phyloP scores from a whole-genome alignment of 1,140 invertebrate genomes.

The Oreohelix idahoensis region DNA sequence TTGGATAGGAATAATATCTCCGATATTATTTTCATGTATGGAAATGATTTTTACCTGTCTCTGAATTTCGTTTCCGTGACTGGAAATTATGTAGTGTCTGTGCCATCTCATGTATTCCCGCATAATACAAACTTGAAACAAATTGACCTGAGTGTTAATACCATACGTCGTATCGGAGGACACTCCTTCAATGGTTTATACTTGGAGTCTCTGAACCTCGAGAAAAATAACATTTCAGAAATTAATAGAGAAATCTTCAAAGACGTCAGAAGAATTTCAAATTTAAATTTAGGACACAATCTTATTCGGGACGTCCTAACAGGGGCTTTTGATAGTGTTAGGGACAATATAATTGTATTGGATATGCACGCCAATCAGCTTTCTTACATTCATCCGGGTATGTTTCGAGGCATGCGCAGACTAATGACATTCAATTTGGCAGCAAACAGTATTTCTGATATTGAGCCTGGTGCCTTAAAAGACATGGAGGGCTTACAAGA shows the following conservation, averaged over 20 bases:
- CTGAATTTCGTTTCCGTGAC: conserved; percentile 42
- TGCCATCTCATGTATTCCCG: conserved; percentile 45
- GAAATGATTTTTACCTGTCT: conserved; percentile 34
- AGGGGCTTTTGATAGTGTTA: conserved; percentile 53
- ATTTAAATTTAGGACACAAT: conserved; percentile 48
- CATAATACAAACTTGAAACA: conserved; percentile 37
- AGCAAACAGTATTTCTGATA: conserved; percentile 47
- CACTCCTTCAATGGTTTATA: conserved; percentile 43
- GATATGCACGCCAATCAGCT: conserved; percentile 45
- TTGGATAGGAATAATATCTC: conserved; percentile 47
- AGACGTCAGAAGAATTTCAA: conserved; percentile 36
- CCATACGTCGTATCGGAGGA: conserved; percentile 38
- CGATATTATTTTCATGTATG: conserved; percentile 30
- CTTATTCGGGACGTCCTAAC: conserved; percentile 45
- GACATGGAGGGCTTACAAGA: conserved; percentile 11
- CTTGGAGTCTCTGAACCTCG: conserved; percentile 46
- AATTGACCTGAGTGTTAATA: conserved; percentile 47
- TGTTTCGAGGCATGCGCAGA: conserved; percentile 68
- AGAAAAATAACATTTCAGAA: conserved; percentile 43
- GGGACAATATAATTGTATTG: conserved; percentile 46
- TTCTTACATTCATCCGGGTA: conserved; percentile 52
- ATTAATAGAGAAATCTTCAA: conserved; percentile 47
- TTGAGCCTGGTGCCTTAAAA: neutral
- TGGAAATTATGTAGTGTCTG: conserved; percentile 41
- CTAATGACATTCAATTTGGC: conserved; percentile 61